Base-by-base conservation (phyloP, 2,797 vertebrate genomes). In the Semaprochilodus insignis region DNA sequence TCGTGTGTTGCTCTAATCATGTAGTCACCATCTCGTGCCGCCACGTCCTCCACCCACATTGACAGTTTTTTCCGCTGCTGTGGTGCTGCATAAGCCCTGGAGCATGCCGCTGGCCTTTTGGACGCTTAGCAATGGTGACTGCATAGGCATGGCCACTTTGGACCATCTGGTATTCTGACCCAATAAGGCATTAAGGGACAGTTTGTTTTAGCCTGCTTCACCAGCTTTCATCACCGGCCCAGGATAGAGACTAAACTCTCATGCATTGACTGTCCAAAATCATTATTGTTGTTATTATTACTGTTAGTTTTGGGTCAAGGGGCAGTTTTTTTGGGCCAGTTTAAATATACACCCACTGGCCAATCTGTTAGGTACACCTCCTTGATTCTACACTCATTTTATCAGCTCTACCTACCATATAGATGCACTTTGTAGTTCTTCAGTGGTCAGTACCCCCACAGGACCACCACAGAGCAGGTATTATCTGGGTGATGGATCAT, bases 131-230 rank as follows among this genome's bases (percentile, higher is more conserved):
- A 51, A 63, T 0, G 1, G 15, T 60, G 25, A 66, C 31, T 66
- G 23, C 59, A 73, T 25, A 48, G 65, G 17, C 55, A 31, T 66
- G 70, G 52, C 25, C 52, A 51, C 36, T 27, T 59, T 62, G 10
- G 52, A 36, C 57, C 78, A 80, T 76, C 48, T 84, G 73, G 73
- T 19, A 19, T 57, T 84, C 57, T 55, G 67, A 77, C 25, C 51
- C 63, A 60, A 54, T 84, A 72, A 76, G 77, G 62, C 65, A 60
- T 11, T 71, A 48, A 80, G 23, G 59, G 77, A 79, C 59, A 66
- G 70, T 52, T 19, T 79, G 27, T 70, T 70, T 15, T 16, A 36
- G 8, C 6, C 17, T 34, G 0, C 16, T 36, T 66, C 17, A 66
- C 17, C 6, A 36, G 65, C 17, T 63, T 27, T 17, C 8, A 13